These are phyloP conservation scores for Silurus glanis DNA, from an alignment of 2,113 vertebrate species.

Conservation along the genomic window DNA sequence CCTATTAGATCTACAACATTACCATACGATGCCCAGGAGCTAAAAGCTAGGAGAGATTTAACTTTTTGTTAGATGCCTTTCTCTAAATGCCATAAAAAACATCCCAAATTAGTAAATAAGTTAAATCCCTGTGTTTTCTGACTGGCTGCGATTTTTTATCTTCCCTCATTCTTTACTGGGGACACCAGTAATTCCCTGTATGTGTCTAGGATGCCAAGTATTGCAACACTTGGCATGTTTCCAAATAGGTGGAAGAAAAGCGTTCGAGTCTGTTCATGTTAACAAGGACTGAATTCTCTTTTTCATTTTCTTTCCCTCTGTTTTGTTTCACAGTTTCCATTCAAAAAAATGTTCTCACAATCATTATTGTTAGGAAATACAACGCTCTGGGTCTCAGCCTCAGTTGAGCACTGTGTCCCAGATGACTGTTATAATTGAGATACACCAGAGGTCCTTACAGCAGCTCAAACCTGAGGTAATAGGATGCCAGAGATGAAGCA, in stretches of 20 bases:
- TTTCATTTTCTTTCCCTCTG: neutral
- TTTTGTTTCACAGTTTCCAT: neutral
- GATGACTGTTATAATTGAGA: neutral
- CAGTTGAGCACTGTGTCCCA: neutral
- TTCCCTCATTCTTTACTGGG: neutral
- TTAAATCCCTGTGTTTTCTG: neutral
- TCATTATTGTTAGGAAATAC: neutral
- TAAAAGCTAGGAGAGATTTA: neutral
- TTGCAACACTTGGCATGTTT: neutral
- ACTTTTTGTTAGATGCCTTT: neutral
- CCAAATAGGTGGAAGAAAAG: neutral
- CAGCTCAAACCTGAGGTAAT: neutral
- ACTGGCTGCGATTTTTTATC: neutral
- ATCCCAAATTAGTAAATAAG: neutral
- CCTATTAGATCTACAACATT: neutral
- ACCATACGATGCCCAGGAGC: slow-evolving; percentile 18
- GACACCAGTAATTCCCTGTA: slow-evolving; percentile 1
- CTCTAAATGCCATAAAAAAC: neutral
- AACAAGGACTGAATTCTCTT: neutral
- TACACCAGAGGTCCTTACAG: neutral
- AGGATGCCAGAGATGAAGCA: neutral
- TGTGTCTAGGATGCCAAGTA: slow-evolving; percentile 17
- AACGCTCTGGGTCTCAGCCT: neutral
- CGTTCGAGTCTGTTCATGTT: slow-evolving; percentile 4
- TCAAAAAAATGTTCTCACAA: neutral